Percentiles rank a stretch among this genome's conserved stretches.
Evolutionary conservation across 2,113 vertebrate genomes (phyloP).

Genomic region (zebrafish (Danio rerio)): DNA sequence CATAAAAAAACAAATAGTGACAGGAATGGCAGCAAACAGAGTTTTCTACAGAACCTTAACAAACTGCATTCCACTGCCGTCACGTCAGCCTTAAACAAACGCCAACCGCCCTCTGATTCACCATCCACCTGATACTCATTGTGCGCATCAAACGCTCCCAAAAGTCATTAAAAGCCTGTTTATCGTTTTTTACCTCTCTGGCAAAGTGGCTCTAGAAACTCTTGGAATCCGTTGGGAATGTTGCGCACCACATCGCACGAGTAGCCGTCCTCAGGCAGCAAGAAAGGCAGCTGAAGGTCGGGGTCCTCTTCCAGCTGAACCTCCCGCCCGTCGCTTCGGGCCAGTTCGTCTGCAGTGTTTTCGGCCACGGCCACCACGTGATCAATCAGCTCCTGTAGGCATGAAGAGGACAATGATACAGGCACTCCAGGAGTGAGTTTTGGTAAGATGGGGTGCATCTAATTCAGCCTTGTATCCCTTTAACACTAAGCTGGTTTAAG

Average conservation of each 20-base stretch:
- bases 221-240: constrained; percentile 94
- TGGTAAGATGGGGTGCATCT: background rate
- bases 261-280: constrained; percentile 96
- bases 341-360: constrained; percentile 95
- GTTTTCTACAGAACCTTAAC: constrained; percentile 18
- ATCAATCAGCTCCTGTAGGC: constrained; percentile 89
- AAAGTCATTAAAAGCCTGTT: background rate
- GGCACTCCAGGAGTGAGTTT: background rate
- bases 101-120: background rate
- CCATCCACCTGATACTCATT: background rate
- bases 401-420: constrained; percentile 1
- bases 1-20: constrained; percentile 30
- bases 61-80: constrained; percentile 52
- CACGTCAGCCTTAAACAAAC: constrained; percentile 46
- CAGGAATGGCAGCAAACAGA: constrained; percentile 44
- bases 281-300: constrained; percentile 96
- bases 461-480: background rate
- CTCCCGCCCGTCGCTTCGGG: constrained; percentile 93
- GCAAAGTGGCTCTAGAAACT: constrained; percentile 94
- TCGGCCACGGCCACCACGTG: constrained; percentile 94
- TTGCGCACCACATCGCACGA: constrained; percentile 96
- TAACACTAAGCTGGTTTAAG: too few species aligned
- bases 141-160: background rate
- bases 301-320: constrained; percentile 96
- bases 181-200: constrained; percentile 84